These are phyloP conservation scores for Falcaria lacertinaria DNA, from an alignment of 2,888 invertebrate species.

Conservation along the genomic window DNA sequence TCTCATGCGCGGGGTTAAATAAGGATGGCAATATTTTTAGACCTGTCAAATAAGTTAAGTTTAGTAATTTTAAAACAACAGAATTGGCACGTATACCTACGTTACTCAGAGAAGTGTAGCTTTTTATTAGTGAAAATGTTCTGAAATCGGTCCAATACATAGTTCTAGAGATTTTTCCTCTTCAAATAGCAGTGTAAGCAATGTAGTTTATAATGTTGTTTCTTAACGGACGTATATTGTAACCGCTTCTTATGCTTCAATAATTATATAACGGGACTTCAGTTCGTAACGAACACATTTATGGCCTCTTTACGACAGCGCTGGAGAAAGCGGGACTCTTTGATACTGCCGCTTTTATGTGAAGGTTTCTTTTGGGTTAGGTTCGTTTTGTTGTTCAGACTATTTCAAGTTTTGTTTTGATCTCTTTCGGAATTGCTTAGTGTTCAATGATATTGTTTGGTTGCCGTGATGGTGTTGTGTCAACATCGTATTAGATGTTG, in stretches of 20 bases:
- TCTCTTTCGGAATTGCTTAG: constrained; percentile 6
- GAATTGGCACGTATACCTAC: too few species aligned
- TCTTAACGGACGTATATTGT: not conserved
- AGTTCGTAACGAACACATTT: constrained; percentile 11
- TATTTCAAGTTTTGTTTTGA: not conserved
- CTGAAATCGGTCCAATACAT: too few species aligned
- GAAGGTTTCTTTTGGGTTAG: not conserved
- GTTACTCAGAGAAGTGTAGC: too few species aligned
- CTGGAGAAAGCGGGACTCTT: constrained; percentile 10
- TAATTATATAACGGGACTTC: constrained; percentile 14
- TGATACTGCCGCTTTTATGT: constrained; percentile 6
- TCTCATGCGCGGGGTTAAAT: too few species aligned
- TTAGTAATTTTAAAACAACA: too few species aligned
- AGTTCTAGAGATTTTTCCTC: too few species aligned
- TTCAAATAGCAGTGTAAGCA: too few species aligned
- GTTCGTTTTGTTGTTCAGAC: not conserved
- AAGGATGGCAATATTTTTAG: too few species aligned
- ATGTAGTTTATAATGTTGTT: too few species aligned
- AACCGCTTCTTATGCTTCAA: not conserved
- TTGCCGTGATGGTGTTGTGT: not conserved
- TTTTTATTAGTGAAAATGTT: too few species aligned
- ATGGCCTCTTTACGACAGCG: constrained; percentile 13
- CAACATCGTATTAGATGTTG: not conserved
- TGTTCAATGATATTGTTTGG: constrained; percentile 4
- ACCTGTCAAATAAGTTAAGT: too few species aligned